phyloP scores from a whole-genome alignment of 2,113 vertebrate genomes.

The Phrynosoma blainvillii region DNA sequence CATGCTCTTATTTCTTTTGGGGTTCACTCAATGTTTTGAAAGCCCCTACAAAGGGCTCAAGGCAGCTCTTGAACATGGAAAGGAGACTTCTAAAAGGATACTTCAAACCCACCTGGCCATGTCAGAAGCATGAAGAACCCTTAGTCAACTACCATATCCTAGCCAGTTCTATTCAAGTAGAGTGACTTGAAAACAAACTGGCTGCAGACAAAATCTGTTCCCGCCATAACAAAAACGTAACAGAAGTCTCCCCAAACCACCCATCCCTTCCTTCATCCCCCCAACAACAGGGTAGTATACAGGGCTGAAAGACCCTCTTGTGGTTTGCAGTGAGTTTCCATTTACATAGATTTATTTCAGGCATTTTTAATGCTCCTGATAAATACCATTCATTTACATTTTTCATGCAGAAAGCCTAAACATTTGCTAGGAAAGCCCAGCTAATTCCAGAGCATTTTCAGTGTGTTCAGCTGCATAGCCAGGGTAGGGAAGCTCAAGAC shows the following conservation, averaged over 20 bases:
- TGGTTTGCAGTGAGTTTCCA: neutral
- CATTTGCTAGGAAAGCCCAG: neutral
- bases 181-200: too few species aligned
- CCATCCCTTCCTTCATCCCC: too few species aligned
- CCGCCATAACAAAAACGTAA: neutral
- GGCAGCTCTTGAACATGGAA: too few species aligned
- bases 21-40: neutral
- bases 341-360: neutral
- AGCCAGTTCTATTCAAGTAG: neutral
- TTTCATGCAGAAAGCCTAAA: neutral
- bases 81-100: neutral
- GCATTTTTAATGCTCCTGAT: neutral
- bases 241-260: neutral
- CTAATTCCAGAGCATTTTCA: neutral
- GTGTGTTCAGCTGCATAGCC: neutral
- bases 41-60: neutral
- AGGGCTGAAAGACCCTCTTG: slow-evolving; percentile 1
- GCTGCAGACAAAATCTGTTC: too few species aligned
- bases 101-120: too few species aligned
- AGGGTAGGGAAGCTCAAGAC: neutral
- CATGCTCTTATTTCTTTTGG: too few species aligned
- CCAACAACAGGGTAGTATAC: neutral
- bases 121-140: neutral
- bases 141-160: neutral
- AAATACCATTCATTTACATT: neutral